Evolutionary conservation across 2,113 vertebrate species (phyloP).

Genomic region (Clupea harengus): DNA sequence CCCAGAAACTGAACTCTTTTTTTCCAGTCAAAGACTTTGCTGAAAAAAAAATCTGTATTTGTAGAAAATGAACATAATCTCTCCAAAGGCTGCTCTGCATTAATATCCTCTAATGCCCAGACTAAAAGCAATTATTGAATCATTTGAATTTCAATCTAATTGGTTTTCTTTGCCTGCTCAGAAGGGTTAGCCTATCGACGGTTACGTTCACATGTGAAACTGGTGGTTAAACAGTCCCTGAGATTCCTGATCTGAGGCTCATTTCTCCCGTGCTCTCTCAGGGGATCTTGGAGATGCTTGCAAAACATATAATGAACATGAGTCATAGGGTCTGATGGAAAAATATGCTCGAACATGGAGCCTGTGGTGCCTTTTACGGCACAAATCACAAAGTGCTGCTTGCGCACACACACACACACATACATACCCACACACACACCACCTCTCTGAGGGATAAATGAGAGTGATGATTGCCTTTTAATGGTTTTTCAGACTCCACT

Average conservation of each 20-base stretch:
- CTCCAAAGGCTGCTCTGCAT: conserved; percentile 16
- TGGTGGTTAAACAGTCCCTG: neutral
- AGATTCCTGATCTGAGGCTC: neutral
- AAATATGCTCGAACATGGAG: neutral
- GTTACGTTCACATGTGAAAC: neutral
- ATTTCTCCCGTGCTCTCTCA: neutral
- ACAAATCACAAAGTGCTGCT: neutral
- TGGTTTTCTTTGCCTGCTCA: conserved; percentile 20
- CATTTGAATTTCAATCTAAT: conserved; percentile 44
- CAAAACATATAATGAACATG: neutral
- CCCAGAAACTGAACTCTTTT: neutral
- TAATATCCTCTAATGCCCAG: conserved; percentile 32
- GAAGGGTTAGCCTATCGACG: neutral
- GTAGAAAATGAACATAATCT: conserved; percentile 33
- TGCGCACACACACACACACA: neutral
- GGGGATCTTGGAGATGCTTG: neutral
- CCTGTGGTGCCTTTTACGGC: neutral
- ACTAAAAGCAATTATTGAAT: conserved; percentile 37
- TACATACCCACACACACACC: neutral
- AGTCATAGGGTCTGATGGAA: neutral
- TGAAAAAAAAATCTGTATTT: neutral
- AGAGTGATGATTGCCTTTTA: conserved; percentile 13
- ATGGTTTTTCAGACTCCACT: conserved; percentile 5
- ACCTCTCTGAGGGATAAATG: conserved; percentile 8
- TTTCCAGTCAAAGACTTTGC: conserved; percentile 7